Evolutionary conservation across 2,113 vertebrate genomes (phyloP).

Genomic region (Xiphophorus maculatus): DNA sequence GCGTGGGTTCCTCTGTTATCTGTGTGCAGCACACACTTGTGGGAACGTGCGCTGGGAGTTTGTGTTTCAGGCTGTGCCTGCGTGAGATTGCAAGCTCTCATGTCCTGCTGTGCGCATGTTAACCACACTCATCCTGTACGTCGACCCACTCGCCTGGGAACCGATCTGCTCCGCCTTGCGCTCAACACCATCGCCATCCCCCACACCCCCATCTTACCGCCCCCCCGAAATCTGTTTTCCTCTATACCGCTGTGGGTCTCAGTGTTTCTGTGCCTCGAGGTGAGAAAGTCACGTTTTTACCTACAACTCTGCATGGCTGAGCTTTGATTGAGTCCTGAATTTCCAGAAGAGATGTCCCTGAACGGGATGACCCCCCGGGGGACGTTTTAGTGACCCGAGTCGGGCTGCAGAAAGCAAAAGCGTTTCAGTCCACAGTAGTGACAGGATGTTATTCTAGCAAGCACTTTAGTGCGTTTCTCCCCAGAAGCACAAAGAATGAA

Average conservation of each 20-base stretch:
- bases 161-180: constrained; percentile 5
- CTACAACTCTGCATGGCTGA: constrained; percentile 20
- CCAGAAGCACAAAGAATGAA: constrained; percentile 53
- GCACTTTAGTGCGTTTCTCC: constrained; percentile 62
- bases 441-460: constrained; percentile 55
- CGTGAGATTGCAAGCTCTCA: constrained; percentile 20
- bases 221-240: neutral
- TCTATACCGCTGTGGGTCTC: constrained; percentile 11
- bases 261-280: constrained; percentile 22
- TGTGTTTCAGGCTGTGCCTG: constrained; percentile 31
- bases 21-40: constrained; percentile 50
- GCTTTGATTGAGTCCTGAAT: constrained; percentile 33
- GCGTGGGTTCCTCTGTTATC: constrained; percentile 59
- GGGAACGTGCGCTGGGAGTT: constrained; percentile 48
- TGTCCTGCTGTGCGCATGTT: constrained; percentile 48
- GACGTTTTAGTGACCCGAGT: constrained; percentile 27
- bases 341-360: neutral
- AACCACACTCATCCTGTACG: constrained; percentile 80
- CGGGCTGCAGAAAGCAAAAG: constrained; percentile 50
- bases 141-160: constrained; percentile 81
- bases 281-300: constrained; percentile 44
- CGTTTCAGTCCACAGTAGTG: constrained; percentile 36
- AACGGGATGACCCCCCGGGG: neutral
- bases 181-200: neutral
- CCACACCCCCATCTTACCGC: neutral